Evolutionary conservation across 2,113 vertebrate species (phyloP).

Genomic region (Galeopterus variegatus): DNA sequence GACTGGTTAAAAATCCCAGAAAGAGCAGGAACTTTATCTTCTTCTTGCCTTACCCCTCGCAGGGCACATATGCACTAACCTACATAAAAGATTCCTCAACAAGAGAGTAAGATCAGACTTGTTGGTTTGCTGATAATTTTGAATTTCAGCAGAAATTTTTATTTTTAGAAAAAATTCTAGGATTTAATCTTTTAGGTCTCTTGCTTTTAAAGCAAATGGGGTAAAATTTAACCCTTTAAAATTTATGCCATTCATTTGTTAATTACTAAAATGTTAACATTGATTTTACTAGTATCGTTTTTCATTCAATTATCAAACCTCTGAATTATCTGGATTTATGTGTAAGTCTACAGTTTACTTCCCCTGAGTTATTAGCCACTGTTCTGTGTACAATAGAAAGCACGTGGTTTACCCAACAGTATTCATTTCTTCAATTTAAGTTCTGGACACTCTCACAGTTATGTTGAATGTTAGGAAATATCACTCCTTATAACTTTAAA

Average conservation of each 20-base stretch:
- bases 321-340: neutral
- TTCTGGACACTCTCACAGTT: neutral
- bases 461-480: neutral
- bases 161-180: neutral
- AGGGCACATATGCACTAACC: fast-evolving
- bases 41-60: neutral
- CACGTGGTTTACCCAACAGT: neutral
- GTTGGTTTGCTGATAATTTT: neutral
- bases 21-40: neutral
- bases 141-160: neutral
- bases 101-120: neutral
- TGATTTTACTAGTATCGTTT: neutral
- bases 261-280: neutral
- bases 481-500: neutral
- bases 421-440: neutral
- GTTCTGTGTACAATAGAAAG: neutral
- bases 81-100: neutral
- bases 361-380: neutral
- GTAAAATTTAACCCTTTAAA: neutral
- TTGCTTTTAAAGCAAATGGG: conserved; percentile 15
- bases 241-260: neutral
- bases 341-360: neutral
- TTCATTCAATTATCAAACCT: neutral
- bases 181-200: neutral
- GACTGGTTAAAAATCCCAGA: neutral